Percentiles rank a stretch among this genome's conserved stretches.
Evolutionary conservation across 2,113 vertebrate species (phyloP).

Genomic region (Gila orcuttii): DNA sequence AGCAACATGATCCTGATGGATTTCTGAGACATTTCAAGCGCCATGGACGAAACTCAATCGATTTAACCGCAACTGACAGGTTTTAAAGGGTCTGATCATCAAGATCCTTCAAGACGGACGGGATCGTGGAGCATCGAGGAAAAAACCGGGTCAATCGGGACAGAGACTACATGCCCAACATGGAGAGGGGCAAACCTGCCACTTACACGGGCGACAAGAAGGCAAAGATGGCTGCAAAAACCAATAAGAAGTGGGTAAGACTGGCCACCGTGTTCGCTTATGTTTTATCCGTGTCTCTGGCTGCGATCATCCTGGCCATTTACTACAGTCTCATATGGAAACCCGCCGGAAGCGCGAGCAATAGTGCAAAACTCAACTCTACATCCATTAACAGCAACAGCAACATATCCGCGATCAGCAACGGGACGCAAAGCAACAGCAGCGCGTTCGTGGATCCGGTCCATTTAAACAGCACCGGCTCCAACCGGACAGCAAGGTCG

Average conservation of each 20-base stretch:
- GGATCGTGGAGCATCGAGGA: constrained; percentile 91
- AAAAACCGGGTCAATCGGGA: constrained; percentile 90
- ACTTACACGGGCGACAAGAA: constrained; percentile 99
- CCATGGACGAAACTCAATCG: constrained; percentile 61
- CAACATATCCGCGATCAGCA: constrained; percentile 54
- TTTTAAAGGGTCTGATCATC: constrained; percentile 51
- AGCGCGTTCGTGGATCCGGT: not conserved
- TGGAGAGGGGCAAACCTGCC: constrained; percentile 95
- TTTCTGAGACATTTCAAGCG: constrained; percentile 56
- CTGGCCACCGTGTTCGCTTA: constrained; percentile 97
- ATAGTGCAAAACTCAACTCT: not conserved
- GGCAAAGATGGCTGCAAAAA: constrained; percentile 98
- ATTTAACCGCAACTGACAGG: constrained; percentile 54
- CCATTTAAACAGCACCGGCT: not conserved
- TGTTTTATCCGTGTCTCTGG: constrained; percentile 95
- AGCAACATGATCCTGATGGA: constrained; percentile 57
- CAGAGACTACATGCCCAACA: constrained; percentile 90
- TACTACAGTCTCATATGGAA: constrained; percentile 98
- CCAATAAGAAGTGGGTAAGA: constrained; percentile 99
- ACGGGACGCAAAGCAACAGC: not conserved
- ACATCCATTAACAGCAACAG: not conserved
- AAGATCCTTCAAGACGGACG: constrained; percentile 83
- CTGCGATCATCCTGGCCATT: constrained; percentile 95
- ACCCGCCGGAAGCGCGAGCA: constrained; percentile 68
- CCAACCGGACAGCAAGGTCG: constrained; percentile 44